These are phyloP conservation scores for Psephotus haematonotus DNA, from an alignment of 2,113 vertebrate species.

Conservation along the genomic window DNA sequence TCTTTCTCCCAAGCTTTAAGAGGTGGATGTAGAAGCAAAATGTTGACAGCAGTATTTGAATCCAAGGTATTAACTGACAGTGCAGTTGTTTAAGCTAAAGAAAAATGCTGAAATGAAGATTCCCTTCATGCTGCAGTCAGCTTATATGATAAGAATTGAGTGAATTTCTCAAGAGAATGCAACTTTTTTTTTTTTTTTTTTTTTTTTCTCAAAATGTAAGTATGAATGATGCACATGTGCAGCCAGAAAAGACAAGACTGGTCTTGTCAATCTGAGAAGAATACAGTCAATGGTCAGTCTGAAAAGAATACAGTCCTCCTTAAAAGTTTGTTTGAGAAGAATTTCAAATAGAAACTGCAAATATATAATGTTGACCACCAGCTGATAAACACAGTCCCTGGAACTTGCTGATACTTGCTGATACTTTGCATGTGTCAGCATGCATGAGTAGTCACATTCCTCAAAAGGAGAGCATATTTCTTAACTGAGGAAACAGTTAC, in stretches of 20 bases:
- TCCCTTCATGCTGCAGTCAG: not conserved
- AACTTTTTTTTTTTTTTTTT: not conserved
- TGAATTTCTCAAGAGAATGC: not conserved
- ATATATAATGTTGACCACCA: not conserved
- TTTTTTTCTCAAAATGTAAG: not conserved
- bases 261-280: not conserved
- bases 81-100: not conserved
- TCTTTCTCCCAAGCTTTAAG: not conserved
- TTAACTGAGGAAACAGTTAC: not conserved
- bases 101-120: not conserved
- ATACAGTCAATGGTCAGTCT: not conserved
- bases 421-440: not conserved
- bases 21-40: not conserved
- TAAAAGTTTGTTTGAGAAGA: not conserved
- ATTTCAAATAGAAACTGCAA: not conserved
- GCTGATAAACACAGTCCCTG: not conserved
- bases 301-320: not conserved
- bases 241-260: not conserved
- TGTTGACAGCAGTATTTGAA: not conserved
- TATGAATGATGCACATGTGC: accelerated
- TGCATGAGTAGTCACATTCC: not conserved
- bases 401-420: not conserved
- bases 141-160: not conserved
- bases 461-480: not conserved
- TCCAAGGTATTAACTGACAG: not conserved